A percentile compares a stretch with the other conserved stretches of the same genome.
Evolutionary conservation across 2,888 invertebrate species (phyloP).

Genomic region (Hypselothyrea guttata): DNA sequence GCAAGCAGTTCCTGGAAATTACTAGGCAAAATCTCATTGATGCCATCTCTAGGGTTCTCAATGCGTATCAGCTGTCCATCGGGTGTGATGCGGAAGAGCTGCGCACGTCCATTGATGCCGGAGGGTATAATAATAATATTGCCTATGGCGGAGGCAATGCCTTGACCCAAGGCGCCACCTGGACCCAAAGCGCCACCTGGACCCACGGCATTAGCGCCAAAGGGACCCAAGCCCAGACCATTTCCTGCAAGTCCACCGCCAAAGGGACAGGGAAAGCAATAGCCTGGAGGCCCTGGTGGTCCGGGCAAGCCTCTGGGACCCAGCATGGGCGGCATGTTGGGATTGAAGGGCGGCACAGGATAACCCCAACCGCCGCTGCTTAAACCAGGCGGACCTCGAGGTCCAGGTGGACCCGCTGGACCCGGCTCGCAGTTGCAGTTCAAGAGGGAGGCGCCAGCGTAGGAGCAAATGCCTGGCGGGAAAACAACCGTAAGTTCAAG

Average conservation of each 20-base stretch:
- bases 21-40: conserved; percentile 39
- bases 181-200: background rate
- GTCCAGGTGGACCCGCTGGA: conserved; percentile 50
- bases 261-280: conserved; percentile 61
- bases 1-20: conserved; percentile 31
- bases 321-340: conserved; percentile 30
- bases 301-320: conserved; percentile 63
- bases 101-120: conserved; percentile 34
- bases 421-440: conserved; percentile 68
- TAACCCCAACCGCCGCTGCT: conserved; percentile 44
- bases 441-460: conserved; percentile 45
- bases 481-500: background rate
- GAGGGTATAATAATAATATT: conserved; percentile 61
- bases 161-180: conserved; percentile 2
- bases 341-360: conserved; percentile 46
- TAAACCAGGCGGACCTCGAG: conserved; percentile 44
- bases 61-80: conserved; percentile 58
- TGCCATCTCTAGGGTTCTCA: conserved; percentile 39
- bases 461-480: conserved; percentile 35
- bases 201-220: background rate
- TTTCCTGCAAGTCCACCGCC: conserved; percentile 14
- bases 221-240: conserved; percentile 8
- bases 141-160: conserved; percentile 44
- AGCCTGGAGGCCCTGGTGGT: conserved; percentile 68
- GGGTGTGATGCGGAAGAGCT: conserved; percentile 56